Evolutionary conservation across 2,797 vertebrate genomes (phyloP).

Genomic region (Coccyzus lansbergi): DNA sequence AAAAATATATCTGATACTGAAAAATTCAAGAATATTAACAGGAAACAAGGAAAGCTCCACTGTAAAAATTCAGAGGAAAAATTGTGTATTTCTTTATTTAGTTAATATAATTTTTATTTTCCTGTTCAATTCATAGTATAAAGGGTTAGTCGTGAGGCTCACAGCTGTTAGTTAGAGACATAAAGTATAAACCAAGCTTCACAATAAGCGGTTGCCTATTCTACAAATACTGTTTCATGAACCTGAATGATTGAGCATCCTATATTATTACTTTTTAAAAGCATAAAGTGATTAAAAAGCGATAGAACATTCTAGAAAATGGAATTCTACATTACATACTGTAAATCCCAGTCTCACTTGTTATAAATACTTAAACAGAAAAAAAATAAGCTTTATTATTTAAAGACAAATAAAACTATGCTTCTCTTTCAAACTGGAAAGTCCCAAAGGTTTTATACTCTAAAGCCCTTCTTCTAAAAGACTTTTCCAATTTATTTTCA

Average conservation of each 20-base stretch:
- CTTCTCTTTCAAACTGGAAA: constrained; percentile 28
- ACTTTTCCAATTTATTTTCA: constrained; percentile 63
- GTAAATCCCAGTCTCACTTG: constrained; percentile 48
- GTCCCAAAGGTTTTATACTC: constrained; percentile 41
- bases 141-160: not conserved
- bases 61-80: not conserved
- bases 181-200: not conserved
- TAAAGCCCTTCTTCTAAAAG: constrained; percentile 31
- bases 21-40: not conserved
- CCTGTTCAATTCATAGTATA: not conserved
- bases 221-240: constrained; percentile 16
- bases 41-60: not conserved
- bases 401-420: constrained; percentile 57
- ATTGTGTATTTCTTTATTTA: not conserved
- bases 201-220: not conserved
- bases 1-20: not conserved
- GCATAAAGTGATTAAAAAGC: constrained; percentile 55
- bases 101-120: not conserved
- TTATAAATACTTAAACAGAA: constrained; percentile 67
- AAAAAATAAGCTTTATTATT: constrained; percentile 63
- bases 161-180: not conserved
- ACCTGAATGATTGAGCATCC: constrained; percentile 28
- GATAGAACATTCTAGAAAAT: constrained; percentile 20
- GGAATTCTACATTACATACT: constrained; percentile 11
- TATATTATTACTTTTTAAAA: constrained; percentile 17